These are phyloP conservation scores for Prenolepis imparis DNA, from an alignment of 2,888 invertebrate genomes.

Conservation along the genomic window DNA sequence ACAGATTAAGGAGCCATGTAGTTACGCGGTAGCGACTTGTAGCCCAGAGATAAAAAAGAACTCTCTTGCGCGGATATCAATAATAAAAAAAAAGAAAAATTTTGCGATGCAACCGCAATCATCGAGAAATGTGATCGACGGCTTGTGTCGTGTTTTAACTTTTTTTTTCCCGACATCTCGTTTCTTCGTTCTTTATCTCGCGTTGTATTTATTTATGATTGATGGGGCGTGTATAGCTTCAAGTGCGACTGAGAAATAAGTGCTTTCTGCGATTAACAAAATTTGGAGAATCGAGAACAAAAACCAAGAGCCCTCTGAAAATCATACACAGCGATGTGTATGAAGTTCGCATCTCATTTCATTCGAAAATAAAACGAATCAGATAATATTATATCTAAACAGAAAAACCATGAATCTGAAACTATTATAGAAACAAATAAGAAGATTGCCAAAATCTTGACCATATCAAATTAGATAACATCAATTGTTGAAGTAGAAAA, in stretches of 20 bases:
- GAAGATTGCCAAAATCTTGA: too few relatives aligned
- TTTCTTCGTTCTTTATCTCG: constrained; percentile 48
- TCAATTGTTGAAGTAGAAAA: too few relatives aligned
- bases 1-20: constrained; percentile 53
- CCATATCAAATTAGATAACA: too few relatives aligned
- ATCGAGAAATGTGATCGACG: neutral
- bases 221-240: constrained; percentile 58
- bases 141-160: neutral
- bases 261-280: too few relatives aligned
- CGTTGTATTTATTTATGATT: constrained; percentile 65
- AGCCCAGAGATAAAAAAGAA: constrained; percentile 23
- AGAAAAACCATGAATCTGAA: too few relatives aligned
- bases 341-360: too few relatives aligned
- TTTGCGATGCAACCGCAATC: neutral
- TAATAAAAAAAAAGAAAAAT: neutral
- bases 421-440: too few relatives aligned
- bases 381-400: too few relatives aligned
- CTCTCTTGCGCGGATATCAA: neutral
- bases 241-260: constrained; percentile 51
- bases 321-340: too few relatives aligned
- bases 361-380: too few relatives aligned
- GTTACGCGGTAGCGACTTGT: constrained; percentile 37
- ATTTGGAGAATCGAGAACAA: too few relatives aligned
- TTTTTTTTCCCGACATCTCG: neutral
- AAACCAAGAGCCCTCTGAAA: too few relatives aligned